Percentiles rank a stretch among this genome's conserved stretches.
phyloP scores from a whole-genome alignment of 2,797 vertebrate genomes.

The Staurois parvus region DNA sequence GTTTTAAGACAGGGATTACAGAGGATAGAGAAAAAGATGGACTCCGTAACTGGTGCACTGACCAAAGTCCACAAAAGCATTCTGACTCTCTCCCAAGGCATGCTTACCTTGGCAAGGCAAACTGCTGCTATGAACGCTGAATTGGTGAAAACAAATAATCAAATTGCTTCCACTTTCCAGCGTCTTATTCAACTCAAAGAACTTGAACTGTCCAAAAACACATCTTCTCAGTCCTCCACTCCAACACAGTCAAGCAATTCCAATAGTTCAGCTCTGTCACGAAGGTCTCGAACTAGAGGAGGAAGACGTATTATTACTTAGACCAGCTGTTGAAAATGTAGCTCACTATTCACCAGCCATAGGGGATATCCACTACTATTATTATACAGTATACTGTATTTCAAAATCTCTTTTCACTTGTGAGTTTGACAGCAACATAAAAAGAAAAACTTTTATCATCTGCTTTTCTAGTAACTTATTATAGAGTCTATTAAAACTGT shows the following conservation, averaged over 20 bases:
- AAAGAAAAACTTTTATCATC: conserved; percentile 9
- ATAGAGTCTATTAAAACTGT: conserved; percentile 54
- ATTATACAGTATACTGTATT: conserved; percentile 7
- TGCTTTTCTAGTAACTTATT: conserved; percentile 47
- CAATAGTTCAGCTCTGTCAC: conserved; percentile 41
- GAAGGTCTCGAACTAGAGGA: conserved; percentile 35
- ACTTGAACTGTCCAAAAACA: conserved; percentile 53
- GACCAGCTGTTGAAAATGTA: neutral
- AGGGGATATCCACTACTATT: conserved; percentile 45
- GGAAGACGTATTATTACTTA: conserved; percentile 46
- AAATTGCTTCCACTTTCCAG: conserved; percentile 57
- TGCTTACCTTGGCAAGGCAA: conserved; percentile 51
- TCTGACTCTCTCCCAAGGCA: conserved; percentile 53
- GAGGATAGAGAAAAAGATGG: conserved; percentile 61
- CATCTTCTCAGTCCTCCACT: conserved; percentile 19
- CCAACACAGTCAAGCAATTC: conserved; percentile 45
- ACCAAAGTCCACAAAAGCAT: conserved; percentile 59
- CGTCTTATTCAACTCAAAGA: conserved; percentile 59
- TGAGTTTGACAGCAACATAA: conserved; percentile 6
- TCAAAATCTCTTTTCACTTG: conserved; percentile 13
- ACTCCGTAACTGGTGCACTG: conserved; percentile 44
- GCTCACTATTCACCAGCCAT: neutral
- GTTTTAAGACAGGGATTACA: conserved; percentile 54
- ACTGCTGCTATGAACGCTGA: conserved; percentile 59
- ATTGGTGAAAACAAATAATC: conserved; percentile 55